A percentile compares a stretch with the other conserved stretches of the same genome.
phyloP scores from a whole-genome alignment of 2,113 vertebrate species.

The Cyphomyrus plagiostoma region DNA sequence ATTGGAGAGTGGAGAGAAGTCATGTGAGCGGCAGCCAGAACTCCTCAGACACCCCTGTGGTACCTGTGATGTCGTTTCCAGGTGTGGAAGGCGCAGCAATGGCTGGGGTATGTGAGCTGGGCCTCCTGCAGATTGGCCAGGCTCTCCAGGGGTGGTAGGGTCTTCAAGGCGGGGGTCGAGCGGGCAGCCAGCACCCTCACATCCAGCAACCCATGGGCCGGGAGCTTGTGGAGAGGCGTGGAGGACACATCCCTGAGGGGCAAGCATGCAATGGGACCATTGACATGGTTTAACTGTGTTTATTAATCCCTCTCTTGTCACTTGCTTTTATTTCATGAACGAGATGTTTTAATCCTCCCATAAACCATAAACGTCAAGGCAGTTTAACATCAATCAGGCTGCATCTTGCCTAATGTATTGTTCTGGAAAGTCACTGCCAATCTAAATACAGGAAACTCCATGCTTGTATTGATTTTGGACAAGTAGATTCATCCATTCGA shows the following conservation, averaged over 20 bases:
- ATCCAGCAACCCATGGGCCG: slow-evolving; percentile 66
- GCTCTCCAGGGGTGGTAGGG: slow-evolving; percentile 72
- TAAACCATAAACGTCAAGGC: background rate
- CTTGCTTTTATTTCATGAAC: background rate
- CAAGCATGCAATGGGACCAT: slow-evolving; percentile 8
- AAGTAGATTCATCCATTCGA: background rate
- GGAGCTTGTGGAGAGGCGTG: slow-evolving; percentile 74
- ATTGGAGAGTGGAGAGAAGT: background rate
- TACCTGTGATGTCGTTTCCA: slow-evolving; percentile 59
- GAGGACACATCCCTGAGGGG: slow-evolving; percentile 77
- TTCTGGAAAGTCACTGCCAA: background rate
- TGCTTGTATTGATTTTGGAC: background rate
- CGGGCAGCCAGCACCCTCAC: slow-evolving; percentile 71
- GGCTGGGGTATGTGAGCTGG: slow-evolving; percentile 80
- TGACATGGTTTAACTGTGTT: background rate
- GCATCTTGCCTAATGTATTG: background rate
- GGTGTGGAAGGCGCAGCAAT: slow-evolving; percentile 84
- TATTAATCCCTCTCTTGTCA: background rate
- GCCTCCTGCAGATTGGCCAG: slow-evolving; percentile 72
- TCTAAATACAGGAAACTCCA: background rate
- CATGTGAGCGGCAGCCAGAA: background rate
- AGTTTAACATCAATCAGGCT: background rate
- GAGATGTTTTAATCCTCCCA: background rate
- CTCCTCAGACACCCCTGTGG: background rate
- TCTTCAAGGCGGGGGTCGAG: slow-evolving; percentile 73